Base-by-base conservation (phyloP, 2,113 vertebrate genomes). In the Strigops habroptila region DNA sequence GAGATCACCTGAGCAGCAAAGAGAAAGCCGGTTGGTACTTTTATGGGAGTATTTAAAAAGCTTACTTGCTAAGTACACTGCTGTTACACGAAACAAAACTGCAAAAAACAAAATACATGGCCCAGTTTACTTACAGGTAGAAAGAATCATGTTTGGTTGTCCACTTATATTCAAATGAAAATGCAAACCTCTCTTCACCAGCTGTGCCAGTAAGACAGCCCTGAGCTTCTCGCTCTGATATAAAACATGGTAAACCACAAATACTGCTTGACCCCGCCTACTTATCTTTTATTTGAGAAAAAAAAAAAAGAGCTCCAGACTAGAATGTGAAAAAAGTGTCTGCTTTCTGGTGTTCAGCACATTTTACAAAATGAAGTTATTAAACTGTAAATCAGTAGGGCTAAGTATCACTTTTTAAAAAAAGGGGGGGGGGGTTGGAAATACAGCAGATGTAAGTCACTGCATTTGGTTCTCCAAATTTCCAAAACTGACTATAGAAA, bases 91-190 rank as follows among this genome's bases (percentile, higher is more conserved):
- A 71, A 73, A 52, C 19, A 80, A 59, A 59, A 65, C 44, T 63
- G 21, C 37, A 95, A 83, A 7, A 95, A 85, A 7, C 24, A 60
- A 81, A 77, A 86, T 31, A 75, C 0, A 1, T 0, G 3, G 31
- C 44, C 41, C 59, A 49, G 59, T 70, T 91, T 98, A 98, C 98
- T 98, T 90, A 98, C 97, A 97, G 53, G 98, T 97, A 78, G 97
- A 98, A 81, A 98, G 96, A 62, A 96, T 98, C 98, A 98, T 98
- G 81, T 80, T 85, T 75, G 41, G 49, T 33, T 82, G 49, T 79
- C 65, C 3, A 0, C 73, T 60, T 75, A 37, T 15, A 70, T 35
- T 79, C 64, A 94, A 74, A 60, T 18, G 53, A 59, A 81, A 65
- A 81, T 68, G 27, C n/a, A 69, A 93, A 33, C 65, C 33, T 88